Percentiles rank a stretch among this genome's conserved stretches.
Evolutionary conservation across 2,888 invertebrate species (phyloP).

Genomic region (Scelioninae gen. 2): DNA sequence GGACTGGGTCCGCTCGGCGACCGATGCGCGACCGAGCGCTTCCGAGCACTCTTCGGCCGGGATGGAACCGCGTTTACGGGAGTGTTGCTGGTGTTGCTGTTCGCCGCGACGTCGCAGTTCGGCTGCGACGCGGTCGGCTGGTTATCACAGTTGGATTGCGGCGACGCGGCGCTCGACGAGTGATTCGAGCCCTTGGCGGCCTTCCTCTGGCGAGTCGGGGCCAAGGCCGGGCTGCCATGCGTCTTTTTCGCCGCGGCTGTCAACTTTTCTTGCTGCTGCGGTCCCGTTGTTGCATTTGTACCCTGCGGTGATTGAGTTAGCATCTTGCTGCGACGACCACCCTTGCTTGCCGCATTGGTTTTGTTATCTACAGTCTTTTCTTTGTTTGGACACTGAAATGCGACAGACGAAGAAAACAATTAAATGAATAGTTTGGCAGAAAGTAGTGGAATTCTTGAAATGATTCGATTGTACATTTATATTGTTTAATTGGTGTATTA

Average conservation of each 20-base stretch:
- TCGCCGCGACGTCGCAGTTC: slow-evolving; percentile 64
- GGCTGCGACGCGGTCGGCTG: slow-evolving; percentile 67
- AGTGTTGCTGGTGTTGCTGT: slow-evolving; percentile 64
- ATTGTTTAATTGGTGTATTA: no score
- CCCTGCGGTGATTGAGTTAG: slow-evolving; percentile 69
- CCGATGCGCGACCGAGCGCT: slow-evolving; percentile 68
- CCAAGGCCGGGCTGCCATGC: slow-evolving; percentile 42
- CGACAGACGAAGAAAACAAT: no score
- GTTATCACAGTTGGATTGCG: slow-evolving; percentile 74
- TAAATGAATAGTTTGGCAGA: no score
- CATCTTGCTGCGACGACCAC: slow-evolving; percentile 69
- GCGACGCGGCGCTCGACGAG: slow-evolving; percentile 66
- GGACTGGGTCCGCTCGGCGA: no score
- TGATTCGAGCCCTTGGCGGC: slow-evolving; percentile 66
- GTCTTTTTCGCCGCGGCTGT: slow-evolving; percentile 37
- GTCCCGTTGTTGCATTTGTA: slow-evolving; percentile 63
- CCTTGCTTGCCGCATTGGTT: slow-evolving; percentile 62
- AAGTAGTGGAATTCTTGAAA: no score
- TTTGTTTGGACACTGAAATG: slow-evolving; percentile 69
- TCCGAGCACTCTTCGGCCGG: slow-evolving; percentile 68
- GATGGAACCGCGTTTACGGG: slow-evolving; percentile 56
- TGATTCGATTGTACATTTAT: no score
- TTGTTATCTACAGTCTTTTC: slow-evolving; percentile 69
- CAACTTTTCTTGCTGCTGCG: slow-evolving; percentile 42
- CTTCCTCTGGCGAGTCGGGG: slow-evolving; percentile 67